Evolutionary conservation across 2,888 invertebrate genomes (phyloP), one percentile per base, ranked within the genome.

Genomic region (Mythimna impura): DNA sequence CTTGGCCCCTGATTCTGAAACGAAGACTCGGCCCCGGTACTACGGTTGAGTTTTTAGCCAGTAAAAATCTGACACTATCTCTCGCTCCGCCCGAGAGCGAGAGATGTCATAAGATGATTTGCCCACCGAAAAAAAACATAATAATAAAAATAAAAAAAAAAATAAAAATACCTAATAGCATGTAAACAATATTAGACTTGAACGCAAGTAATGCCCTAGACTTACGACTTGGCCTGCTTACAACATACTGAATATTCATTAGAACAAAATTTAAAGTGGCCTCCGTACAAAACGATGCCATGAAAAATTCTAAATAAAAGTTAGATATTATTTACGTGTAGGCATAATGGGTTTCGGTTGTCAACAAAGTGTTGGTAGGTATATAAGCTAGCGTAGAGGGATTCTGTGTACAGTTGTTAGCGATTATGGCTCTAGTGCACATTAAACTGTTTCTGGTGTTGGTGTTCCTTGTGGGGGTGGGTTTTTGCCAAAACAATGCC

Each of bases 231-330:
- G 47, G 67, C 69, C 78, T 64, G 62, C 61, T 55, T 61, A 62
- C 55, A 68, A 58, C 54, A 34, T 63, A 66, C 47, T 88, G 85
- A 89, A 89, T 88, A 88, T 89, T 87, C 89, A 89, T 83, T 66
- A 81, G 14, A 81, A 72, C 77, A 72, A 77, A 80, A 73, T 64
- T 79, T 77, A 61, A 70, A 81, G 61, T 72, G 79, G 75, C 80
- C 84, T 84, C 69, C 71, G 78, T 76, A 62, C 69, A 82, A 66
- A 78, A 72, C 76, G 79, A 83, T 76, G 85, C 83, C 82, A 76
- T 85, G 84, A 70, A 78, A 76, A 74, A 77, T 84, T 83, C 55
- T 64, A 80, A 81, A 78, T 78, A 66, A 78, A 76, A 74, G 71
- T 76, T 71, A 80, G 75, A 71, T 80, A 73, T 75, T 82, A 79